phyloP scores from a whole-genome alignment of 2,797 vertebrate species.

The Anisognathus igniventris region DNA sequence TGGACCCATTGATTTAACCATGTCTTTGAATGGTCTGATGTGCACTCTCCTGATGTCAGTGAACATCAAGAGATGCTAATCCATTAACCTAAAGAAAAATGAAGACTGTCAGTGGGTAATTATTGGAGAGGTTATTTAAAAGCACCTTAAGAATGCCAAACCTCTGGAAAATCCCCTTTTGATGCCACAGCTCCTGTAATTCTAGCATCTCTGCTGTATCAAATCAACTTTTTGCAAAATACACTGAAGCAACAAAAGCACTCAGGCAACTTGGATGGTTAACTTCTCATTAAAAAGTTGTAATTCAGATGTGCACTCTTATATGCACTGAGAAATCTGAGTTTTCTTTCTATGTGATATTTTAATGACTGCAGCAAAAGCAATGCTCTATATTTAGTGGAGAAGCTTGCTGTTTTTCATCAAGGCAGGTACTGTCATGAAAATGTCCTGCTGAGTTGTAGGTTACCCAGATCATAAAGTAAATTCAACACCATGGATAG shows the following conservation, averaged over 20 bases:
- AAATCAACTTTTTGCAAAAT: not conserved
- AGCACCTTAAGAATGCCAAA: not conserved
- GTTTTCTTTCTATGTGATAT: not conserved
- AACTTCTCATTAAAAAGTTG: not conserved
- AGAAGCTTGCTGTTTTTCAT: not conserved
- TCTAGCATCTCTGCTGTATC: not conserved
- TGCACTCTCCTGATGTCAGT: not conserved
- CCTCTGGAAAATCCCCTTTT: not conserved
- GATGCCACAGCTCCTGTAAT: not conserved
- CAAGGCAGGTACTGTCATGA: not conserved
- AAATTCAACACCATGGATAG: not conserved
- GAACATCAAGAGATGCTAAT: not conserved
- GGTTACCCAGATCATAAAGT: not conserved
- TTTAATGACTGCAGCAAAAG: not conserved
- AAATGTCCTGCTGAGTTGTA: not conserved
- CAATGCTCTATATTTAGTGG: not conserved
- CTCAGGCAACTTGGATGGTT: not conserved
- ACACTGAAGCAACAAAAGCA: not conserved
- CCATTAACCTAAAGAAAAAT: not conserved
- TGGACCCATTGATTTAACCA: not conserved
- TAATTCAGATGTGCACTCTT: not conserved
- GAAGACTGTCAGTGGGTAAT: not conserved
- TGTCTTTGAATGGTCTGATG: not conserved
- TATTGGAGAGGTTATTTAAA: not conserved
- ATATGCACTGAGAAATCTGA: not conserved